phyloP scores from a whole-genome alignment of 1,140 invertebrate genomes.

The Harpegnathos saltator region DNA sequence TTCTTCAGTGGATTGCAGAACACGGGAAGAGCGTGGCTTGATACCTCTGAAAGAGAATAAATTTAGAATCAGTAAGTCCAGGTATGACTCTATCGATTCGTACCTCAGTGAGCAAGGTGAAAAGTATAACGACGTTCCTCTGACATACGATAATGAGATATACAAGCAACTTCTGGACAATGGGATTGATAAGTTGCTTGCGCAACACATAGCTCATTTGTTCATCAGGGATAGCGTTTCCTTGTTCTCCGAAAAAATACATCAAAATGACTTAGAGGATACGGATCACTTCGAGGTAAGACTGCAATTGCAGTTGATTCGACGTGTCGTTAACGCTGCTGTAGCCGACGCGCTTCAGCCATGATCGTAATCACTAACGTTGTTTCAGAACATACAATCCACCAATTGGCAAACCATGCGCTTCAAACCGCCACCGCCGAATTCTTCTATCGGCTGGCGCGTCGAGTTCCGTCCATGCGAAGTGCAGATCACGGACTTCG shows the following conservation, averaged over 20 bases:
- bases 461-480: conserved; percentile 99
- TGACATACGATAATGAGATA: conserved; percentile 94
- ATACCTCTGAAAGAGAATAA: conserved; percentile 91
- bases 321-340: conserved; percentile 41
- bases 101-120: conserved; percentile 96
- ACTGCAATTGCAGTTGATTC: conserved; percentile 39
- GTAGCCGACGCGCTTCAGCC: conserved; percentile 40
- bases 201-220: conserved; percentile 98
- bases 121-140: conserved; percentile 96
- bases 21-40: conserved; percentile 96
- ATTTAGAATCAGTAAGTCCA: conserved; percentile 97
- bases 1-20: conserved; percentile 98
- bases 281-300: conserved; percentile 99
- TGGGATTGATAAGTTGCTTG: conserved; percentile 96
- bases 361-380: conserved; percentile 4
- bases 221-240: conserved; percentile 99
- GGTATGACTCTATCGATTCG: conserved; percentile 99
- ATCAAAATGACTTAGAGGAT: conserved; percentile 97
- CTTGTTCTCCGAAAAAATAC: conserved; percentile 97
- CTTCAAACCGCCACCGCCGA: conserved; percentile 98
- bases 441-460: conserved; percentile 98
- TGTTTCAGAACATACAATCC: conserved; percentile 97
- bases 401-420: conserved; percentile 99
- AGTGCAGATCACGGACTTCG: conserved; percentile 99
- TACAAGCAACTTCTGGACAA: conserved; percentile 93